Evolutionary conservation across 2,113 vertebrate genomes (phyloP).

Genomic region (Sciurus niger): DNA sequence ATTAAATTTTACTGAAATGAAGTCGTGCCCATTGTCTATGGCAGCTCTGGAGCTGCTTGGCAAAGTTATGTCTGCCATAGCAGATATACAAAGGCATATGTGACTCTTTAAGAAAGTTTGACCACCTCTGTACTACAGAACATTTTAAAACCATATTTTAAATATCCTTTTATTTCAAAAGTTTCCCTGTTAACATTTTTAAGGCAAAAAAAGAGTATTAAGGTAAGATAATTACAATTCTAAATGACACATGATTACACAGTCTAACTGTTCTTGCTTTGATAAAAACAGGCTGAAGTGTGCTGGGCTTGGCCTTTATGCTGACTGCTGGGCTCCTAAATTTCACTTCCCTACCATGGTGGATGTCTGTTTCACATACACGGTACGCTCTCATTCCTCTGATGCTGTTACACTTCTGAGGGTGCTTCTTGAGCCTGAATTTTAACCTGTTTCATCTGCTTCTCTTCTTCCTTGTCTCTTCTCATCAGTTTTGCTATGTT

Average conservation of each 20-base stretch:
- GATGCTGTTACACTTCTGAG: background rate
- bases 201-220: background rate
- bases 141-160: background rate
- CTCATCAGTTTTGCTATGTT: background rate
- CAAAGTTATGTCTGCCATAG: background rate
- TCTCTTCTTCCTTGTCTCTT: background rate
- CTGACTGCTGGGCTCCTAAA: too few species aligned
- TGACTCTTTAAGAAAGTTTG: background rate
- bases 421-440: background rate
- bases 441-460: background rate
- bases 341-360: background rate
- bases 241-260: background rate
- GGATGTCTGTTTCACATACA: background rate
- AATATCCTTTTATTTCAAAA: background rate
- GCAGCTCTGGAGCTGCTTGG: background rate
- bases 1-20: background rate
- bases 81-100: background rate
- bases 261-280: background rate
- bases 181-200: constrained; percentile 25
- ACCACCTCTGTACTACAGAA: background rate
- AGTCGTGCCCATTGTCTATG: too few species aligned
- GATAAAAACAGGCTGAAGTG: background rate
- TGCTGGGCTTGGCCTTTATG: background rate
- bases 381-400: background rate
- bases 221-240: constrained; percentile 48